Evolutionary conservation across 2,113 vertebrate species (phyloP), one percentile per base, ranked within the genome.

Genomic region (Percina caprodes): DNA sequence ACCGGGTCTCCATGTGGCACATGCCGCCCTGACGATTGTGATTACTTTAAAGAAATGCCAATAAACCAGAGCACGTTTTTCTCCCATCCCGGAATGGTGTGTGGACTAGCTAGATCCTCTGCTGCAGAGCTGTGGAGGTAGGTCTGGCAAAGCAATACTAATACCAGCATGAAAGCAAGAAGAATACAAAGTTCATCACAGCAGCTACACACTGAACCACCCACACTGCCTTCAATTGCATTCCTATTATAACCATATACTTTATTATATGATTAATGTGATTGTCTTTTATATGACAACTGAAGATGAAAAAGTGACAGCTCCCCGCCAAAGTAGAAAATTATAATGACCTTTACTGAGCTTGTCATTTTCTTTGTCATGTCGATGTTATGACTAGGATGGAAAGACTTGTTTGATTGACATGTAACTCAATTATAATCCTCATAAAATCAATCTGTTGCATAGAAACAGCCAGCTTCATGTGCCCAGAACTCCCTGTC

Each of bases 341-440:
- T 68, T 33, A 77, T 81, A 60, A 77, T 85, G 51, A 86, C 81
- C 73, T 74, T 67, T 45, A 58, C 58, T 0, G 45, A 86, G 75
- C 8, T 10, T 54, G 59, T 82, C 35, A 45, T 61, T 84, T 83
- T 33, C 73, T 82, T 79, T 83, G 82, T 74, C 12, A 26, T 5
- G 59, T 46, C 48, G 15, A 46, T 54, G 58, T 79, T 68, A 54
- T 30, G 65, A 65, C 35, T 19, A 30, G 33, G 79, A 77, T 59
- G 48, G 75, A 69, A 69, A 63, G 67, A 49, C 33, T 13, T 15
- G 4, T 63, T 52, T 90, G 90, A 92, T 46, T 86, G 90, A 84
- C 90, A 76, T 23, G 24, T 1, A 33, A 65, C 46, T 80, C 80
- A 82, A 90, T 88, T 84, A 82, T 52, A 73, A 68, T 80, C 49